phyloP scores from a whole-genome alignment of 53 echinoderm and acorn worm genomes.

The Zoroaster sp. region DNA sequence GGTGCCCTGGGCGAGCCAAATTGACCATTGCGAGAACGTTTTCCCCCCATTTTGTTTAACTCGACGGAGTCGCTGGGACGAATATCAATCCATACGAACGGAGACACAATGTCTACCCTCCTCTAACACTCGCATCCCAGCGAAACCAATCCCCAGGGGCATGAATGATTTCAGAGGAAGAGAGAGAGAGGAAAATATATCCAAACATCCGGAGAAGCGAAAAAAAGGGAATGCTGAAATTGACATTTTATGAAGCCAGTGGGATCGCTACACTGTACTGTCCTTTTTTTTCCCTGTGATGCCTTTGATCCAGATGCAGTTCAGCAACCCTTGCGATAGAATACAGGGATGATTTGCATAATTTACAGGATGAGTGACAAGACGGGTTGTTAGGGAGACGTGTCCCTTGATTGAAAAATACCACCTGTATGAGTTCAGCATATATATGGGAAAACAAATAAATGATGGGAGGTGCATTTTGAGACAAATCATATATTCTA shows the following conservation, averaged over 20 bases:
- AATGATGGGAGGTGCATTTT: too few species aligned
- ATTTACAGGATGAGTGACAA: neutral
- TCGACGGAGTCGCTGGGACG: neutral
- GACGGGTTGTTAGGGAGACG: neutral
- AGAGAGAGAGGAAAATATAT: neutral
- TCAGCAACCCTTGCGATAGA: neutral
- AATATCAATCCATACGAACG: slow-evolving; percentile 32
- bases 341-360: neutral
- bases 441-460: too few species aligned
- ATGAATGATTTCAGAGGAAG: slow-evolving; percentile 4
- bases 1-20: slow-evolving; percentile 12
- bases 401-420: neutral
- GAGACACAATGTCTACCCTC: slow-evolving; percentile 51
- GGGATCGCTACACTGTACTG: neutral
- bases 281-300: neutral
- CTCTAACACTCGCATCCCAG: neutral
- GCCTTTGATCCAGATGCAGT: neutral
- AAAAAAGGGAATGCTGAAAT: neutral
- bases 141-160: neutral
- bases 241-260: neutral
- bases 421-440: slow-evolving; percentile 15
- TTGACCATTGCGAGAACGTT: slow-evolving; percentile 41
- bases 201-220: neutral
- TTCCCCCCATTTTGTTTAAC: neutral
- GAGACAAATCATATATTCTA: too few species aligned